Percentiles rank a stretch among this genome's conserved stretches.
phyloP scores from a whole-genome alignment of 2,888 invertebrate species.

The Cecidostiba fungosa region DNA sequence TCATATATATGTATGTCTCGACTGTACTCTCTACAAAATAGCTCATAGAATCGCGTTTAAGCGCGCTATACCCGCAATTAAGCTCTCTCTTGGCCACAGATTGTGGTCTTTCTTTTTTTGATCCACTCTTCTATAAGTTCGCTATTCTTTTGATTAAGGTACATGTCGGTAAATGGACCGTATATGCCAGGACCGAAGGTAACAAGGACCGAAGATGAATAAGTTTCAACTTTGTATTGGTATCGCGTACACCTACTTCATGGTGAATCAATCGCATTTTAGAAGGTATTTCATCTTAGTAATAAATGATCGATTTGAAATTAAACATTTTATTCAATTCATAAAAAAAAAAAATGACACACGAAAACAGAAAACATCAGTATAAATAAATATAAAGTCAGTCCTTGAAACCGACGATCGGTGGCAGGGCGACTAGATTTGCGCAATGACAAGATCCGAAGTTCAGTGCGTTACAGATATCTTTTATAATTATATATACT shows the following conservation, averaged over 20 bases:
- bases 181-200: slow-evolving; percentile 16
- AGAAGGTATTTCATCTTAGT: not conserved
- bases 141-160: slow-evolving; percentile 59
- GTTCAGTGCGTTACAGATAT: slow-evolving; percentile 46
- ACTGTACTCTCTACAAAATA: slow-evolving; percentile 58
- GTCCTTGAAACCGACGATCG: slow-evolving; percentile 29
- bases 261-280: not conserved
- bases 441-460: slow-evolving; percentile 57
- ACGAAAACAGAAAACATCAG: not conserved
- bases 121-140: slow-evolving; percentile 43
- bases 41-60: slow-evolving; percentile 49
- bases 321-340: not conserved
- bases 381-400: slow-evolving; percentile 5
- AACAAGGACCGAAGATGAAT: slow-evolving; percentile 11
- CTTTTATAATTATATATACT: slow-evolving; percentile 16
- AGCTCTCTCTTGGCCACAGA: slow-evolving; percentile 39
- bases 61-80: slow-evolving; percentile 47
- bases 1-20: slow-evolving; percentile 42
- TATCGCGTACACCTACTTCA: not conserved
- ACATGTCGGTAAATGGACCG: slow-evolving; percentile 58
- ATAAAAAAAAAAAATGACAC: not conserved
- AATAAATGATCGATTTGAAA: not conserved
- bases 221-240: not conserved
- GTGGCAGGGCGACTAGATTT: slow-evolving; percentile 60
- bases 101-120: slow-evolving; percentile 40